These are phyloP conservation scores for Ostrea edulis DNA, from an alignment of 1,140 invertebrate species.

Conservation along the genomic window DNA sequence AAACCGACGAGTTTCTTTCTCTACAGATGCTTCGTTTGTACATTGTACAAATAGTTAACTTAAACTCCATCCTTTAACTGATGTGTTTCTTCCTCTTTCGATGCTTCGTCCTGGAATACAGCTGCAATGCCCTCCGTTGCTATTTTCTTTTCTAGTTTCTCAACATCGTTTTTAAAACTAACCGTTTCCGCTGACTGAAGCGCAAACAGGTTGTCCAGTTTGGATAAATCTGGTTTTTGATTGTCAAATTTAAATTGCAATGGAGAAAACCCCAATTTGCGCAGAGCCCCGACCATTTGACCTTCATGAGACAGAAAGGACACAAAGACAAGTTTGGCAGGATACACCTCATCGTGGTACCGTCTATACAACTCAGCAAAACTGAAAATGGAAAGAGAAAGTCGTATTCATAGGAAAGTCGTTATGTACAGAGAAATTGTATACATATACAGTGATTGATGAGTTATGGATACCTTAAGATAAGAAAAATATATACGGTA, in stretches of 20 bases:
- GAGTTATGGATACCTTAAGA: no score
- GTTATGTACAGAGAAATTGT: background rate
- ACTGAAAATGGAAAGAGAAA: conserved; percentile 54
- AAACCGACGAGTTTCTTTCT: no score
- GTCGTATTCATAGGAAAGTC: background rate
- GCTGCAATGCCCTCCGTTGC: conserved; percentile 53
- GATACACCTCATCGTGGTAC: conserved; percentile 76
- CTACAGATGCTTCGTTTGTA: no score
- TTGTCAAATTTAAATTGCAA: conserved; percentile 72
- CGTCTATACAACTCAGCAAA: conserved; percentile 73
- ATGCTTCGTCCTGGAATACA: conserved; percentile 46
- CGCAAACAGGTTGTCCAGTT: conserved; percentile 76
- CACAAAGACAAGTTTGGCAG: conserved; percentile 76
- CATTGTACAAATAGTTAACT: no score
- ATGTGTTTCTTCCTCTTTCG: no score
- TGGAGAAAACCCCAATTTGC: conserved; percentile 64
- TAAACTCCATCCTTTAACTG: no score
- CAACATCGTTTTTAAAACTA: conserved; percentile 63
- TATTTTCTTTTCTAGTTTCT: conserved; percentile 55
- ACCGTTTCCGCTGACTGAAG: conserved; percentile 64
- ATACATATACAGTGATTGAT: background rate
- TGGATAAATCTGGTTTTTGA: conserved; percentile 75
- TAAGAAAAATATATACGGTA: no score
- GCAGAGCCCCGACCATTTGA: conserved; percentile 69
- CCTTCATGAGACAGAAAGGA: conserved; percentile 76